A percentile compares a stretch with the other conserved stretches of the same genome.
These are phyloP conservation scores for Elegia similella DNA, from an alignment of 2,888 invertebrate genomes.

Conservation along the genomic window DNA sequence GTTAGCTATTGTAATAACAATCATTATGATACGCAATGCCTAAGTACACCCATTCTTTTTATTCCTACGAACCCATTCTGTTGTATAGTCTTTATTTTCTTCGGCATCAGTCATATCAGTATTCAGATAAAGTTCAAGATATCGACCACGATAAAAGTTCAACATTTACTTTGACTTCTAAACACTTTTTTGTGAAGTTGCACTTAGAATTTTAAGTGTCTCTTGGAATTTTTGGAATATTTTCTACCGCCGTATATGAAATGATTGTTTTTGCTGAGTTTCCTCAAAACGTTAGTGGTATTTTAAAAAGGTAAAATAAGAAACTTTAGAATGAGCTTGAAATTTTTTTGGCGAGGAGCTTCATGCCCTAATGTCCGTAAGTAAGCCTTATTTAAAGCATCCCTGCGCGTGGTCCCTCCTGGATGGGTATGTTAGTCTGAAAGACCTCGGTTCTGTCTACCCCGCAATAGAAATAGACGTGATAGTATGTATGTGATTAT, in stretches of 20 bases:
- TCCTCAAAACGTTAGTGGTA: neutral
- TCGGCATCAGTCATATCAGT: conserved; percentile 10
- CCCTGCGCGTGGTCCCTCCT: too few species aligned
- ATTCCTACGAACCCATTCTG: neutral
- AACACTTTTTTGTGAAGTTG: conserved; percentile 14
- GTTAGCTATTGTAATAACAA: too few species aligned
- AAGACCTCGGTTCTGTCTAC: too few species aligned
- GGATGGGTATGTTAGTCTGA: too few species aligned
- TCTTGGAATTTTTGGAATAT: neutral
- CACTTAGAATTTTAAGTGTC: conserved; percentile 10
- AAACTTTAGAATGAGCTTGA: too few species aligned
- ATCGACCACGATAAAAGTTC: conserved; percentile 17
- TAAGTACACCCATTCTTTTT: neutral
- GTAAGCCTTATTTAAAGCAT: too few species aligned
- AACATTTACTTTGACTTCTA: conserved; percentile 19
- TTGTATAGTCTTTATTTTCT: neutral
- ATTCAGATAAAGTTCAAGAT: conserved; percentile 17
- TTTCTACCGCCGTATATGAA: neutral
- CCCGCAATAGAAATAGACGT: too few species aligned
- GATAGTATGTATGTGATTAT: too few species aligned
- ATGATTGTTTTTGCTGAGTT: neutral
- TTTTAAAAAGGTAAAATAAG: neutral
- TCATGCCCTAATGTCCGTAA: too few species aligned
- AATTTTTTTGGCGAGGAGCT: too few species aligned
- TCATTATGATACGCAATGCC: too few species aligned